Evolutionary conservation across 2,888 invertebrate genomes (phyloP), one percentile per base, ranked within the genome.

Genomic region (Andrena marginata): DNA sequence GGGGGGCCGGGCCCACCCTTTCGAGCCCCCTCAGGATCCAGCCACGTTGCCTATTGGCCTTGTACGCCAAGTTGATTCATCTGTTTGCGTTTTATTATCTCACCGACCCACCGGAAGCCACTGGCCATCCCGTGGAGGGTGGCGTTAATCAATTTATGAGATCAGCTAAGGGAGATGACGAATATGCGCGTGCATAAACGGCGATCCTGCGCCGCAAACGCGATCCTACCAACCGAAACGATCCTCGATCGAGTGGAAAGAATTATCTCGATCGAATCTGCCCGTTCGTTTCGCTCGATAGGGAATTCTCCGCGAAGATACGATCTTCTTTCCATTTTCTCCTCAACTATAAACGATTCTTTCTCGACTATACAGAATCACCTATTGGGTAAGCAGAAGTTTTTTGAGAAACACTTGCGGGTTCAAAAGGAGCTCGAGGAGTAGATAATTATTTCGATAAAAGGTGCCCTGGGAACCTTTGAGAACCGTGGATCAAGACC

Each of bases 71-170:
- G 89, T 87, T 89, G 89, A 89, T 89, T 85, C 86, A 87, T 86
- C 85, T 89, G 90, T 90, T 90, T 90, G 85, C 89, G 88, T 90
- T 90, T 90, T 90, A 90, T 90, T 90, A 90, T 89, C 90, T 88
- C 83, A 54, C 84, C 77, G 85, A 54, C 77, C 77, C 69, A 79
- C 77, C 74, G 78, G 68, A 76, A 75, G 72, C 72, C 67, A 76
- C 65, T 42, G 29, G 73, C 74, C 51, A 65, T 49, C 76, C 42
- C 5, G 6, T 33, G 10, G 33, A 65, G 84, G 85, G 74, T 76
- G 64, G 65, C 67, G 69, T 70, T 85, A 87, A 87, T 87, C 87
- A 87, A 87, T 85, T 87, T 84, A 81, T 70, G 78, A 75, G 86
- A 83, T 84, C 86, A 70, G 70, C 59, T 20, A 33, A 42, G 35